Evolutionary conservation across 1,140 invertebrate genomes (phyloP).

Genomic region (Penaeus chinensis): DNA sequence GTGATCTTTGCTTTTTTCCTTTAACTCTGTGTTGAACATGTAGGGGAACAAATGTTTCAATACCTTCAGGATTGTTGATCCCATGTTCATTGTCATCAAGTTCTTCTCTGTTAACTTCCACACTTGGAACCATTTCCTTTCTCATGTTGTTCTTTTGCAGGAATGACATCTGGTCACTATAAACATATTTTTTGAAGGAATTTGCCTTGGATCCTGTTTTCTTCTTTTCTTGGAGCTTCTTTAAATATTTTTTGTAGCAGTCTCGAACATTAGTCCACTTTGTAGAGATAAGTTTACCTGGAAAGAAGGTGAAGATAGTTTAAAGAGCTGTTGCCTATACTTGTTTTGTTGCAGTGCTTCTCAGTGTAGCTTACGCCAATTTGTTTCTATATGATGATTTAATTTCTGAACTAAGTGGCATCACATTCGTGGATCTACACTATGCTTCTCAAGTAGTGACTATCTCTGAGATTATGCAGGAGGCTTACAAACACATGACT

Average conservation of each 20-base stretch:
- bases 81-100: neutral
- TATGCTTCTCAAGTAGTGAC: neutral
- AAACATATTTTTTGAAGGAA: slow-evolving; percentile 1
- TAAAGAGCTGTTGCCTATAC: neutral
- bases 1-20: neutral
- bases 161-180: neutral
- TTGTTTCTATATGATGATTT: neutral
- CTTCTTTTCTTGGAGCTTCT: slow-evolving; percentile 8
- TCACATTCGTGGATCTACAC: neutral
- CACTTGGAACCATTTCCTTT: neutral
- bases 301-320: neutral
- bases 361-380: neutral
- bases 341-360: neutral
- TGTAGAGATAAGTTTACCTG: neutral
- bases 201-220: neutral
- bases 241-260: neutral
- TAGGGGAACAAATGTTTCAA: neutral
- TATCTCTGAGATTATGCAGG: too few species aligned
- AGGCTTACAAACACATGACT: too few species aligned
- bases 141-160: neutral
- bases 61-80: neutral
- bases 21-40: neutral
- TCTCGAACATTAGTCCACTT: slow-evolving; percentile 4
- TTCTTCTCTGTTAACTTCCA: neutral
- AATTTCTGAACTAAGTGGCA: too few species aligned